These are phyloP conservation scores for Sandelia bainsii DNA, from an alignment of 2,797 vertebrate genomes.

Conservation along the genomic window DNA sequence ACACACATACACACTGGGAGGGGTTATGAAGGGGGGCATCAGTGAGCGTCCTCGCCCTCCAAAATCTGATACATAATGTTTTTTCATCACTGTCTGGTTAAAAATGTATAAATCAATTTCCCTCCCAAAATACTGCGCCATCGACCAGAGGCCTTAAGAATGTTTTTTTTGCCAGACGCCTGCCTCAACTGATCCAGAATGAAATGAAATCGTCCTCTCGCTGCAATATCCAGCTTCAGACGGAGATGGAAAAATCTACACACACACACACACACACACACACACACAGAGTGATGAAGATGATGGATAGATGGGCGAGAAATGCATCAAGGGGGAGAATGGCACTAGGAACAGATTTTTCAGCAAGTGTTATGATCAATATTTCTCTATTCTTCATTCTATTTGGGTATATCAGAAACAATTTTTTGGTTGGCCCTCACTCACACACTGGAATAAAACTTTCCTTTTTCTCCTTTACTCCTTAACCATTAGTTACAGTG, in stretches of 20 bases:
- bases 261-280: slow-evolving; percentile 14
- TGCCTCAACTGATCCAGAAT: slow-evolving; percentile 48
- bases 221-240: slow-evolving; percentile 43
- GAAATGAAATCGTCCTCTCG: slow-evolving; percentile 62
- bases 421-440: slow-evolving; percentile 60
- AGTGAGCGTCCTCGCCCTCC: slow-evolving; percentile 39
- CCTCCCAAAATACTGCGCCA: slow-evolving; percentile 56
- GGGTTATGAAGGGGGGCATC: slow-evolving; percentile 55
- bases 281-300: slow-evolving; percentile 36
- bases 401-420: slow-evolving; percentile 67
- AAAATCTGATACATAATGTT: slow-evolving; percentile 63
- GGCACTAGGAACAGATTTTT: slow-evolving; percentile 51
- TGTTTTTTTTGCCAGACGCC: slow-evolving; percentile 24
- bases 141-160: slow-evolving; percentile 40
- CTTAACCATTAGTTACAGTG: slow-evolving; percentile 31
- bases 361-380: slow-evolving; percentile 66
- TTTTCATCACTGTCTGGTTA: slow-evolving; percentile 73
- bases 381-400: slow-evolving; percentile 71
- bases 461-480: slow-evolving; percentile 20
- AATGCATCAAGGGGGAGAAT: slow-evolving; percentile 24
- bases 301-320: slow-evolving; percentile 42
- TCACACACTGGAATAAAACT: slow-evolving; percentile 56
- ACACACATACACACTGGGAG: slow-evolving; percentile 12
- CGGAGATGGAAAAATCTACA: slow-evolving; percentile 39
- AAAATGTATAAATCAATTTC: slow-evolving; percentile 77